A percentile compares a stretch with the other conserved stretches of the same genome.
phyloP scores from a whole-genome alignment of 2,113 vertebrate genomes.

The Phainopepla nitens region DNA sequence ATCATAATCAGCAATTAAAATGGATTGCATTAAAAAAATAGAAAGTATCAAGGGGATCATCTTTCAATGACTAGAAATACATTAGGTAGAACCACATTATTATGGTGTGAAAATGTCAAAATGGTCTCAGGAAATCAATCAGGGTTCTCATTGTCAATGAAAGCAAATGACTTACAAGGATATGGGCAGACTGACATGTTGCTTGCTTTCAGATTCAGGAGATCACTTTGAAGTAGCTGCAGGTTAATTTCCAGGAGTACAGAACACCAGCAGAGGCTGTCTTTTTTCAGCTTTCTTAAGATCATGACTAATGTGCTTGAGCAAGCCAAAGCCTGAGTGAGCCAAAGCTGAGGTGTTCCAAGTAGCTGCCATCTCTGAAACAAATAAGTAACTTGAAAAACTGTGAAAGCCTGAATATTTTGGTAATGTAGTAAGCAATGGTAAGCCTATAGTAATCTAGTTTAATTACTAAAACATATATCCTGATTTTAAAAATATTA shows the following conservation, averaged over 20 bases:
- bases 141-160: background rate
- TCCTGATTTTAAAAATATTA: background rate
- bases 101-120: background rate
- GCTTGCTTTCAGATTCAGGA: background rate
- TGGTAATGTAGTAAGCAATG: background rate
- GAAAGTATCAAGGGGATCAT: background rate
- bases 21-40: background rate
- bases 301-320: background rate
- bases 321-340: background rate
- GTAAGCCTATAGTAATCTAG: background rate
- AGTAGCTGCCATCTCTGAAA: background rate
- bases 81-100: background rate
- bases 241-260: background rate
- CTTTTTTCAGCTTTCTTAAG: background rate
- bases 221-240: background rate
- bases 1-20: background rate
- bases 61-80: background rate
- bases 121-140: background rate
- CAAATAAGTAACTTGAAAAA: background rate
- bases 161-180: background rate
- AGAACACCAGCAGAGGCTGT: background rate
- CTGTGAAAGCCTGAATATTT: background rate
- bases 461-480: background rate
- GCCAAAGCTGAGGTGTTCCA: background rate
- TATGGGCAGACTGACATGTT: background rate